These are phyloP conservation scores for Ectropis crepuscularia DNA, from an alignment of 2,888 invertebrate species.

Conservation along the genomic window DNA sequence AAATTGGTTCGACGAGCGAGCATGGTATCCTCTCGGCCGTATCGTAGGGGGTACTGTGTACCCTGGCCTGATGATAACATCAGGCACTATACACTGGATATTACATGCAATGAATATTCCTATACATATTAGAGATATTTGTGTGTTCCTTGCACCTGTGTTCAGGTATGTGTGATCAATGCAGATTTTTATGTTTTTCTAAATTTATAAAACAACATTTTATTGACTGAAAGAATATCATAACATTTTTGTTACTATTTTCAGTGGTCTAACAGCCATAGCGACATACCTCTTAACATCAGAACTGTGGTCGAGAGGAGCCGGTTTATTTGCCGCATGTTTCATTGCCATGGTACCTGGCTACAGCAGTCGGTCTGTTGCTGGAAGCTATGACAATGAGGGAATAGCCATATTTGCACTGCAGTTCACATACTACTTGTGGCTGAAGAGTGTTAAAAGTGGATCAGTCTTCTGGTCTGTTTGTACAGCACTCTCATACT, in stretches of 20 bases:
- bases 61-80: slow-evolving; percentile 99
- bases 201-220: too few species aligned
- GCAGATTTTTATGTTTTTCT: not conserved
- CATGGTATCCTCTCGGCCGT: slow-evolving; percentile 99
- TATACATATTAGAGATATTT: slow-evolving; percentile 98
- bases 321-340: slow-evolving; percentile 98
- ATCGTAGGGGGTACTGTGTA: slow-evolving; percentile 99
- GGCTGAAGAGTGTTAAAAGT: slow-evolving; percentile 99
- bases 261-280: slow-evolving; percentile 98
- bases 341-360: slow-evolving; percentile 99
- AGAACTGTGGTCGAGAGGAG: slow-evolving; percentile 98
- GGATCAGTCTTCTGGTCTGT: slow-evolving; percentile 99
- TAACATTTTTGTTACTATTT: slow-evolving; percentile 48
- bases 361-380: slow-evolving; percentile 99
- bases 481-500: slow-evolving; percentile 97
- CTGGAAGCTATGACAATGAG: slow-evolving; percentile 99
- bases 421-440: slow-evolving; percentile 98
- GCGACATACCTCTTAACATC: slow-evolving; percentile 99
- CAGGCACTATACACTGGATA: slow-evolving; percentile 97
- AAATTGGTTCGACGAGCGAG: slow-evolving; percentile 99
- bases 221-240: not conserved
- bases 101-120: slow-evolving; percentile 97
- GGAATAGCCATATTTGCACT: slow-evolving; percentile 99
- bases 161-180: slow-evolving; percentile 90
- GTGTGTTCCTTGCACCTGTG: slow-evolving; percentile 98